Base-by-base conservation (phyloP, 2,113 vertebrate species). In the Rostratula benghalensis region DNA sequence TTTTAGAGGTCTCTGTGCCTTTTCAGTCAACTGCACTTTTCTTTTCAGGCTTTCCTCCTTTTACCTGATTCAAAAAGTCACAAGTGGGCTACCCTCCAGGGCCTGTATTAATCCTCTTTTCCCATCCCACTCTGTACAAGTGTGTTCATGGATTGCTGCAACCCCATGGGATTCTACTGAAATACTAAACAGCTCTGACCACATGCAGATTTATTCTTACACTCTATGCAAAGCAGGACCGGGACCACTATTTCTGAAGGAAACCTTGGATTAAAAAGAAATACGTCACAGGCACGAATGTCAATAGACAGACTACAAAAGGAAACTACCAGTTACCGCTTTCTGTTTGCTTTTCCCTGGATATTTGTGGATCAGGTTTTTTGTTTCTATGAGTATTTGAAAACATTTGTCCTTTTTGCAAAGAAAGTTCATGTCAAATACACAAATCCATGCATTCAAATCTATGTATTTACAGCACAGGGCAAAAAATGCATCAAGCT, bases 41-140 rank as follows among this genome's bases (percentile, higher is more conserved):
- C 56, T 85, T 69, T 67, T 70, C 75, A 83, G 91, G 79, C 69
- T 90, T 86, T 94, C 41, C 33, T 96, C 33, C 73, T 91, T 90
- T 87, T 90, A 88, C 89, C 59, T 68, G 93, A 91, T 91, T 86
- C 48, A 61, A 60, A 94, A 93, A 89, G 82, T 94, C 64, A 25
- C 54, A 73, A 93, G 83, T 84, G 59, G 76, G 70, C 63, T 33
- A 65, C 43, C 43, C 81, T 88, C 64, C 6, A 2, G 87, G 67
- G 54, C 35, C 45, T 53, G 25, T 46, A 57, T 75, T 90, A 91
- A 95, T 94, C 67, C 51, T 91, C 67, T 89, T 79, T 92, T 94
- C 67, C 67, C 45, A 48, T 84, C 74, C 85, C 37, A 35, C 21
- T 88, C 82, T 61, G 43, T 63, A 85, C 65, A 88, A 88, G 87